A percentile compares a stretch with the other conserved stretches of the same genome.
phyloP scores from a whole-genome alignment of 1,140 invertebrate species.

The Drosophila navojoa region DNA sequence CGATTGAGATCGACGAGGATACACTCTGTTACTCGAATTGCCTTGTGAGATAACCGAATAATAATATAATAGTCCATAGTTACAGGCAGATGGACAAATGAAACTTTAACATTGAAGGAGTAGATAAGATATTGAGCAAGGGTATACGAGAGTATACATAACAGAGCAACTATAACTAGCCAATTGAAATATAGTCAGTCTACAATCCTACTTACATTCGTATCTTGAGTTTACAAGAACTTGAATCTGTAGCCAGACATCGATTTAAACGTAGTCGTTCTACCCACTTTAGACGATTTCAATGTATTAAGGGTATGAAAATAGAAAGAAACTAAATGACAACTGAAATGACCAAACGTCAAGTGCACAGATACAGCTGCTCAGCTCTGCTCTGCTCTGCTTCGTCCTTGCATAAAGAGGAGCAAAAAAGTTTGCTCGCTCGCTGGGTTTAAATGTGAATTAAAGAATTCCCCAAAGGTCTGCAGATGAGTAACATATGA shows the following conservation, averaged over 20 bases:
- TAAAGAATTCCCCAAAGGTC: slow-evolving; percentile 51
- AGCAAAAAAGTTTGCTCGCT: slow-evolving; percentile 12
- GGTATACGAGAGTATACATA: no score
- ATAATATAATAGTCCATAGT: no score
- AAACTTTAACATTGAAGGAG: no score
- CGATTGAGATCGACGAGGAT: neutral
- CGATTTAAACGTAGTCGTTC: no score
- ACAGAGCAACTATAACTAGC: no score
- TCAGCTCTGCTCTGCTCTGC: neutral
- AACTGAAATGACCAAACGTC: slow-evolving; percentile 75
- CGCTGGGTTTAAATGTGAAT: slow-evolving; percentile 63
- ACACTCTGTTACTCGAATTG: neutral
- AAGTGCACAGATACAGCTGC: slow-evolving; percentile 53
- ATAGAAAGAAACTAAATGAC: slow-evolving; percentile 36
- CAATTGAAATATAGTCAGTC: no score
- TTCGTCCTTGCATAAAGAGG: neutral
- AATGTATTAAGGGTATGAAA: neutral
- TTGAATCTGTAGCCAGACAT: no score
- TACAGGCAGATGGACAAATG: no score
- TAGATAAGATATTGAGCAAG: no score
- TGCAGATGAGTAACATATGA: slow-evolving; percentile 34
- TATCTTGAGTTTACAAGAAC: no score
- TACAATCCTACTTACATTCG: no score
- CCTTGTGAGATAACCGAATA: no score
- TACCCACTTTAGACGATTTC: neutral